Percentiles rank a stretch among this genome's conserved stretches.
phyloP scores from a whole-genome alignment of 92 coral and sea anemone genomes.

The Montipora capitata region DNA sequence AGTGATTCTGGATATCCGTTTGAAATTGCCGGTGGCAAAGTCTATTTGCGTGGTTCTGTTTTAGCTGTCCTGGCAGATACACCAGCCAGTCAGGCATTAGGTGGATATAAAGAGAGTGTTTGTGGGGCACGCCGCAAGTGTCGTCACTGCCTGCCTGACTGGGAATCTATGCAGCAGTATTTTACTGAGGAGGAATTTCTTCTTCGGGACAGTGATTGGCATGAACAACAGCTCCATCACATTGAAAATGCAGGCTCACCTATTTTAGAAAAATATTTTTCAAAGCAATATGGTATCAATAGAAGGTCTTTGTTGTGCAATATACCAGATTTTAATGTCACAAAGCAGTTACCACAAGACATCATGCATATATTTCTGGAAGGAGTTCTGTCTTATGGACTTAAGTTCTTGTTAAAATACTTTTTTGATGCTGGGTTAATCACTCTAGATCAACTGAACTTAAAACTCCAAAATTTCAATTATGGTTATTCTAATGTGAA shows the following conservation, averaged over 20 bases:
- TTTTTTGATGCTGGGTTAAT: not conserved
- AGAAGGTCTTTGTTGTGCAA: slow-evolving; percentile 31
- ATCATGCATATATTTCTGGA: slow-evolving; percentile 70
- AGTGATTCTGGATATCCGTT: too few relatives aligned
- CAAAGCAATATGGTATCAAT: slow-evolving; percentile 63
- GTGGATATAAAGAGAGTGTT: too few relatives aligned
- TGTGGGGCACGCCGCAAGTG: too few relatives aligned
- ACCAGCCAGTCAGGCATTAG: too few relatives aligned
- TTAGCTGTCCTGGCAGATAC: too few relatives aligned
- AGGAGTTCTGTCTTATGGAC: slow-evolving; percentile 48
- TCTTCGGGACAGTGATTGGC: too few relatives aligned
- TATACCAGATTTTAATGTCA: slow-evolving; percentile 53
- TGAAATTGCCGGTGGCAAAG: too few relatives aligned
- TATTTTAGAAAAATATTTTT: slow-evolving; percentile 20
- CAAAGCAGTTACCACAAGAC: slow-evolving; percentile 68
- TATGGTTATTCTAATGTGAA: slow-evolving; percentile 58
- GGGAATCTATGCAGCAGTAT: too few relatives aligned
- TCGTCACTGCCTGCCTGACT: too few relatives aligned
- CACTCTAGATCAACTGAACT: slow-evolving; percentile 22
- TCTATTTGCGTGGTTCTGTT: too few relatives aligned
- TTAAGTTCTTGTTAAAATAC: slow-evolving; percentile 18
- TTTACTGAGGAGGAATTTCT: not conserved
- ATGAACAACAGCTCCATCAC: not conserved
- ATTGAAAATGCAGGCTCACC: not conserved
- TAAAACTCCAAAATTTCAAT: slow-evolving; percentile 26